Conservation (phyloP, 1,140 invertebrate species). For the Whitmania pigra region DNA sequence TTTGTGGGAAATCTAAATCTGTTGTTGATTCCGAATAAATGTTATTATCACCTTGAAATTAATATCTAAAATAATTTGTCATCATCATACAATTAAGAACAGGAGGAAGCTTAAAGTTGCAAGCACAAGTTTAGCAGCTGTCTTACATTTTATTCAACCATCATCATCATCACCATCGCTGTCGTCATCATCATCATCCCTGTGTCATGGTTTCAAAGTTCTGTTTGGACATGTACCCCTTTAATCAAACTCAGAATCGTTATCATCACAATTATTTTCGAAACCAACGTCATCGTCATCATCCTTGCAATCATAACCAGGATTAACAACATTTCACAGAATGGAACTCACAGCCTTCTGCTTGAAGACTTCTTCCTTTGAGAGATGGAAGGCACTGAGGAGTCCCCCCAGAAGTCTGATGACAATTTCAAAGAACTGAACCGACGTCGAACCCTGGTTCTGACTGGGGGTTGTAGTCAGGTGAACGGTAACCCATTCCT, state of each 20-base stretch:
- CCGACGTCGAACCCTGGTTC: conserved; percentile 56
- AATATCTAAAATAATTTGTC: too few relatives aligned
- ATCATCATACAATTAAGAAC: too few relatives aligned
- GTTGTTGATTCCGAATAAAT: too few relatives aligned
- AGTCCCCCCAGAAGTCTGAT: conserved; percentile 92
- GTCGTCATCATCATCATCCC: too few relatives aligned
- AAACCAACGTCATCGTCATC: conserved; percentile 12
- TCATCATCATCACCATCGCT: too few relatives aligned
- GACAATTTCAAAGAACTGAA: conserved; percentile 95
- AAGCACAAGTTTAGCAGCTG: too few relatives aligned
- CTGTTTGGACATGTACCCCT: background rate
- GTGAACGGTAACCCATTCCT: conserved; percentile 79
- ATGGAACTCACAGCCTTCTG: conserved; percentile 62
- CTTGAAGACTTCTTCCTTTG: conserved; percentile 57
- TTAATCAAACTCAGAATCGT: conserved; percentile 1
- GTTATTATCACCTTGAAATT: too few relatives aligned
- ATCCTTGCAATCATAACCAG: background rate
- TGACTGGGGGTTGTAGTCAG: conserved; percentile 45
- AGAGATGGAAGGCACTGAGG: conserved; percentile 78
- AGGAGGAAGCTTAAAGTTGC: too few relatives aligned
- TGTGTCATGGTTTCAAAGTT: too few relatives aligned
- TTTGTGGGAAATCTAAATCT: too few relatives aligned
- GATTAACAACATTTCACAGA: background rate
- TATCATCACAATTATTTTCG: background rate
- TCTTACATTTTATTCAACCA: too few relatives aligned